phyloP scores from a whole-genome alignment of 2,797 vertebrate species.

The Oreortyx pictus region DNA sequence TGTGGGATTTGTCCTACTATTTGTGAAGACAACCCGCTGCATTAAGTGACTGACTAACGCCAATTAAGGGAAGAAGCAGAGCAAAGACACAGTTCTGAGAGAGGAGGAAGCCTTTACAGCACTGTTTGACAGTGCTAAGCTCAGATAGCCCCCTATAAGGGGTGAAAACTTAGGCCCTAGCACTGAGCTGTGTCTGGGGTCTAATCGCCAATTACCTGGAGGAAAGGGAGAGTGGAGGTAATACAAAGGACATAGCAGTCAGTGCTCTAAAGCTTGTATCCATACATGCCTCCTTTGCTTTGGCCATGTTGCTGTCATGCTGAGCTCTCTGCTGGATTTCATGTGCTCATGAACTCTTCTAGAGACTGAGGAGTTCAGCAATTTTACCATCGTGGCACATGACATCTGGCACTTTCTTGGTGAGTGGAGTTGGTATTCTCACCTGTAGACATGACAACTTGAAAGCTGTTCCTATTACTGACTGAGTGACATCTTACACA shows the following conservation, averaged over 20 bases:
- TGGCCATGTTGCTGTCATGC: background rate
- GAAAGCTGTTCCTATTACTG: conserved; percentile 11
- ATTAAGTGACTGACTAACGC: background rate
- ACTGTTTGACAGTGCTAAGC: background rate
- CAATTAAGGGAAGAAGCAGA: background rate
- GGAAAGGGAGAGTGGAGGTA: background rate
- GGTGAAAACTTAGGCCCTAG: background rate
- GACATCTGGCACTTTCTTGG: background rate
- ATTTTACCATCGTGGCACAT: background rate
- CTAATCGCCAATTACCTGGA: background rate
- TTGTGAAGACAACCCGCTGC: background rate
- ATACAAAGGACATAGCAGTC: background rate
- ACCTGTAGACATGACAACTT: background rate
- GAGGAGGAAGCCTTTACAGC: background rate
- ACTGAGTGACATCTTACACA: conserved; percentile 25
- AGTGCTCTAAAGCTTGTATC: background rate
- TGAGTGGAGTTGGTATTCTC: background rate
- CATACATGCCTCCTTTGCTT: rapidly evolving
- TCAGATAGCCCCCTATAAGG: background rate
- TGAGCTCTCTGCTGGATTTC: background rate
- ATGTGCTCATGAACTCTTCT: background rate
- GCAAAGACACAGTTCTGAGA: background rate
- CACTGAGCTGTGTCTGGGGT: background rate
- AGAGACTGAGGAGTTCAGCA: background rate
- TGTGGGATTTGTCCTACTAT: background rate